Evolutionary conservation across 2,797 vertebrate genomes (phyloP).

Genomic region (Capromys pilorides): DNA sequence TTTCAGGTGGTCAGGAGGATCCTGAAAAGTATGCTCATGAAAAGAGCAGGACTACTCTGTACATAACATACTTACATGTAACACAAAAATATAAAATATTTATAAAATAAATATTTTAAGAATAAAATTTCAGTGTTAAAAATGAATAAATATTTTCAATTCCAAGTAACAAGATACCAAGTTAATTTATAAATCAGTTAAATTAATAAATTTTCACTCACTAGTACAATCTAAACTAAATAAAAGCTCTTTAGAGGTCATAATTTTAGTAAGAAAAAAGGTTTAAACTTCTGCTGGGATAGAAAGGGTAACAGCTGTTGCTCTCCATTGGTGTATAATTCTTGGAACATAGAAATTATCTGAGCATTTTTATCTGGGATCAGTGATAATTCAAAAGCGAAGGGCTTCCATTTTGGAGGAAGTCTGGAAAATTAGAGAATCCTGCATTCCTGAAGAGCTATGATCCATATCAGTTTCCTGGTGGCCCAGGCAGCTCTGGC

Average conservation of each 20-base stretch:
- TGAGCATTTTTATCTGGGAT: background rate
- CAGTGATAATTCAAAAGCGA: background rate
- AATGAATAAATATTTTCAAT: background rate
- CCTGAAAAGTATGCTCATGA: too few relatives aligned
- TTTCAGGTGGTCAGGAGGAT: background rate
- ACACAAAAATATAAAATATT: background rate
- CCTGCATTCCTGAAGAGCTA: background rate
- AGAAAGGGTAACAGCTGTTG: background rate
- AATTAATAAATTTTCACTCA: background rate
- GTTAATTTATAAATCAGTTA: background rate
- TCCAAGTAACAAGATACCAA: background rate
- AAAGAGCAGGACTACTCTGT: background rate
- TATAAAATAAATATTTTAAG: too few relatives aligned
- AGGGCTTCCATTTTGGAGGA: background rate
- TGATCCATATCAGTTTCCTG: too few relatives aligned
- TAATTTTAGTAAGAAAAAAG: slow-evolving; percentile 6
- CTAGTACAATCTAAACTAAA: background rate
- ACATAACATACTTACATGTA: background rate
- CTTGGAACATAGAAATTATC: background rate
- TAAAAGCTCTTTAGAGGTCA: background rate
- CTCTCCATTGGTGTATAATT: background rate
- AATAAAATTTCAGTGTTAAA: background rate
- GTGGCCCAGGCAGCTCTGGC: background rate
- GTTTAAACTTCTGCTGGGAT: background rate
- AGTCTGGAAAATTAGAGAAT: background rate